Evolutionary conservation across 2,797 vertebrate species (phyloP).

Genomic region (Tragelaphus oryx): DNA sequence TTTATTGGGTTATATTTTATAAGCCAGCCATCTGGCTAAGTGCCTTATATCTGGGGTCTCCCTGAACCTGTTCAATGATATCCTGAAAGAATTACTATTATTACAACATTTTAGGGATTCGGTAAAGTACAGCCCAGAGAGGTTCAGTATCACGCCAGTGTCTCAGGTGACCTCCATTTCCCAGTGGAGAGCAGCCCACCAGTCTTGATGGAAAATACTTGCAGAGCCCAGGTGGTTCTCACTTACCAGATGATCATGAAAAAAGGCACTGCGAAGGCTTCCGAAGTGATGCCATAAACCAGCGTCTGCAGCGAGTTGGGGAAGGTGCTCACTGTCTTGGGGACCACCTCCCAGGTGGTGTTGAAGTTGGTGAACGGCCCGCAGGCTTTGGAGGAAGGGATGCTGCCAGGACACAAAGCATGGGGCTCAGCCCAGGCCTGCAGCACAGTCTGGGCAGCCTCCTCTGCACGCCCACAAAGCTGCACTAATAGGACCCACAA

Average conservation of each 20-base stretch:
- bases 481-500: not conserved
- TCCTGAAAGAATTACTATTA: not conserved
- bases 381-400: slow-evolving; percentile 90
- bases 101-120: not conserved
- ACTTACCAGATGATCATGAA: slow-evolving; percentile 92
- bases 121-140: not conserved
- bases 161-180: not conserved
- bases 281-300: slow-evolving; percentile 84
- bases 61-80: not conserved
- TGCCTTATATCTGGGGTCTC: not conserved
- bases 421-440: not conserved
- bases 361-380: slow-evolving; percentile 90
- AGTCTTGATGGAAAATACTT: not conserved
- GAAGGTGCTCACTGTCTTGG: slow-evolving; percentile 79
- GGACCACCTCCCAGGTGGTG: slow-evolving; percentile 90
- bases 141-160: not conserved
- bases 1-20: not conserved
- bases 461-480: accelerated
- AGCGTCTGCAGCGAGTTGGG: slow-evolving; percentile 76
- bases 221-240: not conserved
- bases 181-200: accelerated
- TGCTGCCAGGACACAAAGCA: slow-evolving; percentile 79
- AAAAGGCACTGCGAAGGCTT: slow-evolving; percentile 93
- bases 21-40: not conserved
- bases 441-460: accelerated